A percentile compares a stretch with the other conserved stretches of the same genome.
Conservation (phyloP, 1,140 invertebrate genomes). For the Agraylea sexmaculata region DNA sequence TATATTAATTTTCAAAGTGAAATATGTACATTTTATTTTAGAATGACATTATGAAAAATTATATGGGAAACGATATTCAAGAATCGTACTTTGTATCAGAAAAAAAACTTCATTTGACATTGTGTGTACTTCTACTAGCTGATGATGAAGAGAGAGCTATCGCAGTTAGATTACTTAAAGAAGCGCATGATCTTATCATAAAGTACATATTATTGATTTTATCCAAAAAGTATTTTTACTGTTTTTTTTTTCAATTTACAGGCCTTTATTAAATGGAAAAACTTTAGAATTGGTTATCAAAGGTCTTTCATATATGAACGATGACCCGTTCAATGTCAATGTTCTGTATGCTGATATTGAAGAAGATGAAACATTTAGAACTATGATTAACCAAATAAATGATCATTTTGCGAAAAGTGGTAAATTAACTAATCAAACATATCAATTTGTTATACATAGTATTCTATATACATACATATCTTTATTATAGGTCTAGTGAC, state of each 20-base stretch:
- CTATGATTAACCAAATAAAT: constrained; percentile 39
- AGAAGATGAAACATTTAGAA: constrained; percentile 30
- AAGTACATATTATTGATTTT: constrained; percentile 17
- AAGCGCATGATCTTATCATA: too few relatives aligned
- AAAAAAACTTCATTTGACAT: constrained; percentile 18
- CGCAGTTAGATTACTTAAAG: constrained; percentile 12
- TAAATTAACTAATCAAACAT: constrained; percentile 3
- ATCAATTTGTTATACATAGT: neutral
- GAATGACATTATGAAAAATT: constrained; percentile 11
- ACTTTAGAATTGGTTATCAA: constrained; percentile 28
- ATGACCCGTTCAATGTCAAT: constrained; percentile 56
- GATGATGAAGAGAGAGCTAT: constrained; percentile 18
- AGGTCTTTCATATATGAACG: constrained; percentile 71
- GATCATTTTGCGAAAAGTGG: constrained; percentile 13
- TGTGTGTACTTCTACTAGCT: constrained; percentile 14
- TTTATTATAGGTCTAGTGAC: constrained; percentile 10
- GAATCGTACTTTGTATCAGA: constrained; percentile 14
- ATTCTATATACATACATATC: neutral
- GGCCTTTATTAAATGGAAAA: constrained; percentile 9
- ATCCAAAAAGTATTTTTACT: neutral
- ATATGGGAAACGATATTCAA: constrained; percentile 8
- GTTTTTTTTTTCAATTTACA: constrained; percentile 10
- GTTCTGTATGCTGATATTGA: constrained; percentile 58
- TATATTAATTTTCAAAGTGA: too few relatives aligned
- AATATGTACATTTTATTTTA: too few relatives aligned